phyloP scores from a whole-genome alignment of 2,113 vertebrate species.

The Phylloscopus whistleri region DNA sequence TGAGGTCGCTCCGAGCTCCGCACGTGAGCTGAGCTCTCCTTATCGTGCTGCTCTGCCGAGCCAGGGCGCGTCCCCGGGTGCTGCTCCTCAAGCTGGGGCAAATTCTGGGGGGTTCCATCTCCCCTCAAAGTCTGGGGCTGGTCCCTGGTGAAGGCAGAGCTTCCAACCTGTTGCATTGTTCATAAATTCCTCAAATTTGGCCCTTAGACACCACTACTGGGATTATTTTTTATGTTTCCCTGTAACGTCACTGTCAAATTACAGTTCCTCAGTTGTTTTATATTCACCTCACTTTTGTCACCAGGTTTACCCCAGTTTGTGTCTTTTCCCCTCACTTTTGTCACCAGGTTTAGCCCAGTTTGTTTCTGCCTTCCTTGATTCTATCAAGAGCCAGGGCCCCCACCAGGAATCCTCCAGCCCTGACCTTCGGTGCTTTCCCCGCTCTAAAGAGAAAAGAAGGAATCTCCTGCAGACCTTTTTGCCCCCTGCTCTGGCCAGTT shows the following conservation, averaged over 20 bases:
- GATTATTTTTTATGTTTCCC: background rate
- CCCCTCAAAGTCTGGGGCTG: background rate
- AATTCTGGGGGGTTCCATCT: background rate
- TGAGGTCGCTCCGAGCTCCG: constrained; percentile 1
- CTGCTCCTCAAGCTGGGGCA: background rate
- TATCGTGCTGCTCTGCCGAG: background rate
- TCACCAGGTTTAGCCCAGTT: background rate
- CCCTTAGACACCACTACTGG: background rate
- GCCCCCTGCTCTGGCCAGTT: background rate
- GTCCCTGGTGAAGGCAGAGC: background rate
- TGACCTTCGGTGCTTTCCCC: background rate
- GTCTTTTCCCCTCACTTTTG: too few species aligned
- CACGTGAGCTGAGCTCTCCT: constrained; percentile 35
- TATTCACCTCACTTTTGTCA: background rate
- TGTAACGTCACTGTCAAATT: rapidly evolving
- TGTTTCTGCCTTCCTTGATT: background rate
- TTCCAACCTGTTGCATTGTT: background rate
- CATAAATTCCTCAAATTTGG: background rate
- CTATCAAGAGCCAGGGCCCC: background rate
- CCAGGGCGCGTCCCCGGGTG: background rate
- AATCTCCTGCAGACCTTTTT: background rate
- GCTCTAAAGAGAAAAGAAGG: background rate
- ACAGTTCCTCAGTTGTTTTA: background rate
- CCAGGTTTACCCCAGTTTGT: background rate
- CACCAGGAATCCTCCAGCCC: background rate